These are phyloP conservation scores for Siniperca scherzeri DNA, from an alignment of 2,797 vertebrate species.

Conservation along the genomic window DNA sequence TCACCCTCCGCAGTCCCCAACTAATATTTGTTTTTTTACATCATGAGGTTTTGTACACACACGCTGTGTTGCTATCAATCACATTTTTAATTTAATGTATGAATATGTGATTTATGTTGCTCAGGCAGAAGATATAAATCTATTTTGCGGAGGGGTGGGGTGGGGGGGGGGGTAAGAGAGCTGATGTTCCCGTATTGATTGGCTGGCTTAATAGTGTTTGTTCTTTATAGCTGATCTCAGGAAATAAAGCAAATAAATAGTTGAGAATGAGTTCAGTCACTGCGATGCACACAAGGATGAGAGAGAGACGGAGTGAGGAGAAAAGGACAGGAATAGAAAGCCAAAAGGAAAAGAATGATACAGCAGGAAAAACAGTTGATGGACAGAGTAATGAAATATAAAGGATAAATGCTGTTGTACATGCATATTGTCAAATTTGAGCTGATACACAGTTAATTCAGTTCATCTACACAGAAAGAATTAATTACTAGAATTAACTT, in stretches of 20 bases:
- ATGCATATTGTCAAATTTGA: constrained; percentile 8
- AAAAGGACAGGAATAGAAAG: constrained; percentile 23
- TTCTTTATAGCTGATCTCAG: constrained; percentile 89
- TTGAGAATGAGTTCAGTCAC: constrained; percentile 80
- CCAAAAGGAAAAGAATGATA: constrained; percentile 35
- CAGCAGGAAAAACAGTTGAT: constrained; percentile 31
- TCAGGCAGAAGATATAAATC: constrained; percentile 85
- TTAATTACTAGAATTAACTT: constrained; percentile 20
- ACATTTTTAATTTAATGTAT: constrained; percentile 89
- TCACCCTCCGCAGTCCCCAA: constrained; percentile 66
- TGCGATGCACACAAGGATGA: constrained; percentile 58
- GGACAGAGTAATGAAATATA: constrained; percentile 21
- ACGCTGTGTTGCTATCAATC: constrained; percentile 83
- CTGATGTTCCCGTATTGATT: constrained; percentile 89
- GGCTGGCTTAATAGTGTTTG: constrained; percentile 89
- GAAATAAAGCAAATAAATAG: constrained; percentile 88
- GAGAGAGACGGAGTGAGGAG: constrained; percentile 53
- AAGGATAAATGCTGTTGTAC: constrained; percentile 10
- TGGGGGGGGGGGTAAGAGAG: constrained; percentile 67
- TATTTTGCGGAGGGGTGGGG: constrained; percentile 74
- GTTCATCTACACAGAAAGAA: background rate
- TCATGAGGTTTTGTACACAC: constrained; percentile 73
- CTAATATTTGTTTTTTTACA: constrained; percentile 77
- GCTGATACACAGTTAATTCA: background rate
- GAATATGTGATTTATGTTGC: constrained; percentile 90